Conservation (phyloP, 2,113 vertebrate species). For the Chloroceryle aenea region DNA sequence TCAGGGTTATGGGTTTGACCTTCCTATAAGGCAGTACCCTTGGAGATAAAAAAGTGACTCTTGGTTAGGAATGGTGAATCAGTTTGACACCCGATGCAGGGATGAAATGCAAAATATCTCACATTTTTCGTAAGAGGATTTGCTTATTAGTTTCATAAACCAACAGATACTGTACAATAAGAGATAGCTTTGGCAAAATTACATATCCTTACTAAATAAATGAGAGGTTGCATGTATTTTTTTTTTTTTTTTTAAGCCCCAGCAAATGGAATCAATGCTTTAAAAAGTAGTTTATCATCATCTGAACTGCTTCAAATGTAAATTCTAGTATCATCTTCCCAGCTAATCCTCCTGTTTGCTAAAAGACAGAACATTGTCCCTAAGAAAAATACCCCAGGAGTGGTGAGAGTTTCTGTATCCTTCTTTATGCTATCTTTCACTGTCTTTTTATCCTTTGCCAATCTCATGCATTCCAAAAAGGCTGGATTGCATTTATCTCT, state of each 20-base stretch:
- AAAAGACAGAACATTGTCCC: not conserved
- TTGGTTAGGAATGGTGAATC: not conserved
- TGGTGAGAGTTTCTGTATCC: not conserved
- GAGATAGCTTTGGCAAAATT: not conserved
- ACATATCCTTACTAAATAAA: not conserved
- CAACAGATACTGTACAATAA: not conserved
- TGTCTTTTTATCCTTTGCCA: not conserved
- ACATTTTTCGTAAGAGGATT: not conserved
- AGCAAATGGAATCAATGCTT: not conserved
- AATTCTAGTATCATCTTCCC: not conserved
- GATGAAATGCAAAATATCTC: not conserved
- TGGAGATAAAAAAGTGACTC: not conserved
- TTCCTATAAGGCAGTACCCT: not conserved
- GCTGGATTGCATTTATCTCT: not conserved
- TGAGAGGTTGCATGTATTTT: not conserved
- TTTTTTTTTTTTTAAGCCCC: not conserved
- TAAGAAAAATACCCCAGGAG: not conserved
- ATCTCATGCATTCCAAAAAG: not conserved
- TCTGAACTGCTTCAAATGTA: not conserved
- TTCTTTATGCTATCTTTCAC: not conserved
- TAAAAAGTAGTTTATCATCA: not conserved
- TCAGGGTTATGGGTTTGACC: not conserved
- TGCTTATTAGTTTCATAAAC: not conserved
- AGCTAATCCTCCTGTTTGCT: not conserved
- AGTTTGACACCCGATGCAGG: not conserved